These are phyloP conservation scores for Tyrannus savana DNA, from an alignment of 2,113 vertebrate species.

Conservation along the genomic window DNA sequence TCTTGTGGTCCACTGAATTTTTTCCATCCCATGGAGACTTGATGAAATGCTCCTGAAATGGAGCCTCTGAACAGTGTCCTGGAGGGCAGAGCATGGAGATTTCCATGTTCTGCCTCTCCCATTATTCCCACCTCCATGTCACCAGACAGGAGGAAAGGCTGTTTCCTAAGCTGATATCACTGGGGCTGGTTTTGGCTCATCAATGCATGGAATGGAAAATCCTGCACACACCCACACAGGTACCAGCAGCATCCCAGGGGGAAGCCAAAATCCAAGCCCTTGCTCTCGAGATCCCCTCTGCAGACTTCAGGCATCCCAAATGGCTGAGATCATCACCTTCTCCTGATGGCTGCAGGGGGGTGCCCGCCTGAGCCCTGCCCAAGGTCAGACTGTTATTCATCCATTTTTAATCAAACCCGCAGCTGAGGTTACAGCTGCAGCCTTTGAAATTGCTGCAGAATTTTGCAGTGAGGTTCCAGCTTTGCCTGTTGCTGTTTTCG, in stretches of 20 bases:
- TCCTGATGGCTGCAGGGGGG: accelerated
- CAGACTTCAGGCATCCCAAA: neutral
- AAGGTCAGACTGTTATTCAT: neutral
- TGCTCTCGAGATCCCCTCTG: neutral
- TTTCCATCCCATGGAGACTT: neutral
- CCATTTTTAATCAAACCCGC: neutral
- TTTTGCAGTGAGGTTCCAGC: neutral
- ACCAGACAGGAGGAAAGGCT: neutral
- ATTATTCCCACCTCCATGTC: accelerated
- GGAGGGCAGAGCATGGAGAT: neutral
- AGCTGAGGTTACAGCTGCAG: neutral
- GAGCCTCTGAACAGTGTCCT: neutral
- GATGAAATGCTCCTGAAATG: accelerated
- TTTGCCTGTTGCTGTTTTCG: neutral
- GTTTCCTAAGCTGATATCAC: neutral
- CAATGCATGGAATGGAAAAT: neutral
- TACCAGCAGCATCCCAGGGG: neutral
- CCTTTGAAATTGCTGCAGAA: neutral
- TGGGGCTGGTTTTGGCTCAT: neutral
- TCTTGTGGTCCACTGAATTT: neutral
- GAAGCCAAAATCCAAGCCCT: neutral
- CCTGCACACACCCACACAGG: accelerated
- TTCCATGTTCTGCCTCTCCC: neutral
- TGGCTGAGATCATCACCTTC: neutral
- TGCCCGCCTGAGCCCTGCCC: neutral